Base-by-base conservation (phyloP, 2,888 invertebrate genomes). In the Brenthis ino region DNA sequence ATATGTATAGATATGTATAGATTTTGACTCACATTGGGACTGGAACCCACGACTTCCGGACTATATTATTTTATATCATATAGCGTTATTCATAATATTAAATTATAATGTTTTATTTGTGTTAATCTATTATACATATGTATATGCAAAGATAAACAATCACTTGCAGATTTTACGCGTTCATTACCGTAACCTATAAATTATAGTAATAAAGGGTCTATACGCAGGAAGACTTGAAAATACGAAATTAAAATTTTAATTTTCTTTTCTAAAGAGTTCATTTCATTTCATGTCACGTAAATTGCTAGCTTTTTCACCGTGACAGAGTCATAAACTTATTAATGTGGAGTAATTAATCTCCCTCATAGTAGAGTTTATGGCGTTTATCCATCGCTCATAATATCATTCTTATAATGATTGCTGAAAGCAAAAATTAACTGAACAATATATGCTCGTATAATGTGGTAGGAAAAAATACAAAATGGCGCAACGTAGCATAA, bases 321-420 rank as follows among this genome's bases (percentile, higher is more conserved):
- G 73, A 70, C 75, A 72, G 72, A 75, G 73, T 77, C 76, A 75
- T 76, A 75, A 77, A 74, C 74, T 75, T 77, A 77, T 77, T 74
- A 77, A 76, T 76, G 76, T 65, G 66, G 64, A 65, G 75, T 74
- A 72, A 74, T 76, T 76, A 76, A 76, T 76, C 76, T 75, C 72
- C 72, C 70, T 71, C 70, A 71, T 72, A 71, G 69, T 67, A 71
- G 69, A 71, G 67, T 74, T 69, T 53, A 68, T 69, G 64, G 57
- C 66, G 65, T 65, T 57, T 67, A 47, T 20, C 69, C 69, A 69
- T 67, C 50, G 37, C 51, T 54, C 55, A 33, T 50, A 28, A 60
- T 60, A 2, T 3, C 24, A 50, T 50, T 4, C 1, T 60, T 60
- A 60, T 60, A 33, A 60, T 50, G 6, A 50, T 28, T 50, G 2